Base-by-base conservation (phyloP, 2,888 invertebrate genomes). In the Dryococelus australis region DNA sequence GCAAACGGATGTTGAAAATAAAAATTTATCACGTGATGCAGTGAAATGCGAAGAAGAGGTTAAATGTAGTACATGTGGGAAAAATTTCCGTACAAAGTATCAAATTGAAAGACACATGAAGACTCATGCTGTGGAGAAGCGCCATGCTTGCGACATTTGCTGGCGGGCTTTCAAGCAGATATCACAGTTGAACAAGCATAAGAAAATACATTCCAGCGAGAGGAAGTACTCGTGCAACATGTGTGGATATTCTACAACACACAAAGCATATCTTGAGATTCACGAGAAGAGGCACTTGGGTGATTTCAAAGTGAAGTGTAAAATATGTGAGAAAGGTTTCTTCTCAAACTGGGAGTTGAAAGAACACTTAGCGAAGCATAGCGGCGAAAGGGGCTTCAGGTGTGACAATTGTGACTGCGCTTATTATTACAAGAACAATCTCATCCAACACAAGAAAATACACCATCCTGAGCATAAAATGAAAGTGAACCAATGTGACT, bases 401-500 rank as follows among this genome's bases (percentile, higher is more conserved):
- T 92, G 92, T 87, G 89, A 91, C 5, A 86, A 90, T 6, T 92
- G 92, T 88, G 85, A 86, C 79, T 91, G 90, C 83, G 88, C 89
- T 1, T 92, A 91, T 80, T 89, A 89, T 1, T 91, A 91, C 87
- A 91, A 91, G 80, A 90, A 90, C 84, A 91, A 92, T 51, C 88
- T 92, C 26, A 89, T 88, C 9, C 90, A 90, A 0, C 92, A 92
- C 79, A 35, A 91, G 43, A 89, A 89, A 27, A 87, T 87, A 4
- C 87, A 89, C 24, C 92, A 92, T 85, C 88, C 90, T 6, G 84
- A 86, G n/a, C 20, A 65, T 9, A 65, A 65, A 65, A 6, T 65
- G 20, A 53, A 80, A 1, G 65, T 80, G 8, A 89, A 91, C 87
- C 89, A 88, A 13, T 94, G 94, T 89, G 91, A 91, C 16, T 91